These are phyloP conservation scores for Battus philenor DNA, from an alignment of 1,140 invertebrate genomes.

Conservation along the genomic window DNA sequence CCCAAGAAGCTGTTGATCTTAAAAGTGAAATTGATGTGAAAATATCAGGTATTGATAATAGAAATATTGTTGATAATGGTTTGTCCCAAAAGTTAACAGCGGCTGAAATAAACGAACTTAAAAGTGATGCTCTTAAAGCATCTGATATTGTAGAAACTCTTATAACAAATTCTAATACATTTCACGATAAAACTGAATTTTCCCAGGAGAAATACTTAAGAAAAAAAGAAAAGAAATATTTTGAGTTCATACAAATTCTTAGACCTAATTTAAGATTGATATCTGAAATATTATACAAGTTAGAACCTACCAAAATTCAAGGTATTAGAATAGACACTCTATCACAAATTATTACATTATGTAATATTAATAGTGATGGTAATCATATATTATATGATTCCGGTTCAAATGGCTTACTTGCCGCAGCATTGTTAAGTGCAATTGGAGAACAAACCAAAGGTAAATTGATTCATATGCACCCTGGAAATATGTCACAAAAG, in stretches of 20 bases:
- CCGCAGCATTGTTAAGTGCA: conserved; percentile 87
- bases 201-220: conserved; percentile 96
- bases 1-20: conserved; percentile 73
- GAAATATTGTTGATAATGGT: conserved; percentile 89
- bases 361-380: conserved; percentile 87
- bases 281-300: conserved; percentile 86
- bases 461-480: conserved; percentile 85
- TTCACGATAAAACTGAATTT: conserved; percentile 91
- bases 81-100: conserved; percentile 90
- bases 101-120: conserved; percentile 87
- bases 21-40: conserved; percentile 75
- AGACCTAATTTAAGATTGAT: conserved; percentile 86
- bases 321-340: conserved; percentile 90
- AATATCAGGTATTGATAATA: conserved; percentile 86
- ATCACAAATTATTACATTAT: conserved; percentile 88
- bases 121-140: conserved; percentile 84
- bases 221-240: conserved; percentile 96
- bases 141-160: conserved; percentile 91
- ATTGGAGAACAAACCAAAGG: conserved; percentile 80
- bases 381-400: conserved; percentile 92
- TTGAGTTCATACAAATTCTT: conserved; percentile 84
- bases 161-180: conserved; percentile 92
- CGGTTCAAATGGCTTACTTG: conserved; percentile 87
- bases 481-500: conserved; percentile 86
- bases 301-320: conserved; percentile 86